Evolutionary conservation across 1,140 invertebrate genomes (phyloP).

Genomic region (Drosophila equinoxialis): DNA sequence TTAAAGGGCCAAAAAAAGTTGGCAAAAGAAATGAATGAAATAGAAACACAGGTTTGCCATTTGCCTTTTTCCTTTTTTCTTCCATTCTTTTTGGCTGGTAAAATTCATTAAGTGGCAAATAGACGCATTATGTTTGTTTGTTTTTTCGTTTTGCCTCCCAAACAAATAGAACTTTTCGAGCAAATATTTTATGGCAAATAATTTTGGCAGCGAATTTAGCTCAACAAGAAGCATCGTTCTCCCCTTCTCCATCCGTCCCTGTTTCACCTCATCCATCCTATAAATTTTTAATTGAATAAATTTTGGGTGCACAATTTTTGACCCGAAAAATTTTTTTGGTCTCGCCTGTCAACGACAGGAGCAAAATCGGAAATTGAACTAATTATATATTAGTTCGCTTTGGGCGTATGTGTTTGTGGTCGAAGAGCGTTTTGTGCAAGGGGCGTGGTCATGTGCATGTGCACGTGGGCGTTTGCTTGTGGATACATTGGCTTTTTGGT

Average conservation of each 20-base stretch:
- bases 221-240: conserved; percentile 35
- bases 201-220: conserved; percentile 29
- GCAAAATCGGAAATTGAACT: conserved; percentile 60
- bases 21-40: conserved; percentile 36
- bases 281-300: conserved; percentile 72
- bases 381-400: conserved; percentile 66
- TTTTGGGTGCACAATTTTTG: conserved; percentile 41
- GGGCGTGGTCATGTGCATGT: conserved; percentile 15
- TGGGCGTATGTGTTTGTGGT: not conserved
- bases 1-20: conserved; percentile 46
- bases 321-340: conserved; percentile 26
- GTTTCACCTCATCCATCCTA: conserved; percentile 31
- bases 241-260: too few relatives aligned
- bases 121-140: conserved; percentile 72
- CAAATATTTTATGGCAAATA: conserved; percentile 44
- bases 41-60: conserved; percentile 73
- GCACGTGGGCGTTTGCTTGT: conserved; percentile 42
- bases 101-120: conserved; percentile 78
- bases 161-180: conserved; percentile 40
- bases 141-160: conserved; percentile 7
- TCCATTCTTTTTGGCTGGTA: conserved; percentile 33
- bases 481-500: conserved; percentile 4
- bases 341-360: conserved; percentile 24
- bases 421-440: not conserved
- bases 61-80: conserved; percentile 39